phyloP scores from a whole-genome alignment of 2,888 invertebrate genomes.

The Gymnoscelis rufifasciata region DNA sequence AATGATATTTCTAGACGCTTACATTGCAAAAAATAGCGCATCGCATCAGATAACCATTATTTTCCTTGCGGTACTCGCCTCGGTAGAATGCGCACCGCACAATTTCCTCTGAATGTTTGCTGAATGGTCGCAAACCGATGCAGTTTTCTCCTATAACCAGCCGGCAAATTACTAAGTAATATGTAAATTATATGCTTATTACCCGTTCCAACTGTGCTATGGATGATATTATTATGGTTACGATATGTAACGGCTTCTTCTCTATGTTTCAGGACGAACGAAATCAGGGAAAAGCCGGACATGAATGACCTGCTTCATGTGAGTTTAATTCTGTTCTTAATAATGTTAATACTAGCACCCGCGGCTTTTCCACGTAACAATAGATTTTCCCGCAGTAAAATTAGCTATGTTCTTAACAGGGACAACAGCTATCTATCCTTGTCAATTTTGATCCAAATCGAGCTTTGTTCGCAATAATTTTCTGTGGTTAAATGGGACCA shows the following conservation, averaged over 20 bases:
- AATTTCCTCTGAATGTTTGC: slow-evolving; percentile 59
- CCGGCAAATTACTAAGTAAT: slow-evolving; percentile 46
- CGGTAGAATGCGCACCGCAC: slow-evolving; percentile 51
- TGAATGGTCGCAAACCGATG: slow-evolving; percentile 42
- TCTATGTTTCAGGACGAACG: slow-evolving; percentile 52
- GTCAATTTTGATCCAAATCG: too few relatives aligned
- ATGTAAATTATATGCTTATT: slow-evolving; percentile 33
- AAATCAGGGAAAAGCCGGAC: slow-evolving; percentile 41
- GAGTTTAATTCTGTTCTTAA: slow-evolving; percentile 34
- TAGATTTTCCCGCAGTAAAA: too few relatives aligned
- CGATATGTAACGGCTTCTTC: slow-evolving; percentile 20
- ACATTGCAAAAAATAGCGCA: slow-evolving; percentile 22
- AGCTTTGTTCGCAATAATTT: too few relatives aligned
- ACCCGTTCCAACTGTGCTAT: slow-evolving; percentile 25
- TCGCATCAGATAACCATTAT: slow-evolving; percentile 40
- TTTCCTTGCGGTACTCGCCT: slow-evolving; percentile 51
- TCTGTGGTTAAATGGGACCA: too few relatives aligned
- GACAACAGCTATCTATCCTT: background rate
- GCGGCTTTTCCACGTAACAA: background rate
- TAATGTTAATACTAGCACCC: background rate
- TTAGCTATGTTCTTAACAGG: too few relatives aligned
- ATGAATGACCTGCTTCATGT: slow-evolving; percentile 46
- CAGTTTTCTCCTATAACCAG: slow-evolving; percentile 53
- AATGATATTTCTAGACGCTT: slow-evolving; percentile 28
- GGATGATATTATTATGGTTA: slow-evolving; percentile 18